Evolutionary conservation across 2,888 invertebrate genomes (phyloP).

Genomic region (Polietes domitor): DNA sequence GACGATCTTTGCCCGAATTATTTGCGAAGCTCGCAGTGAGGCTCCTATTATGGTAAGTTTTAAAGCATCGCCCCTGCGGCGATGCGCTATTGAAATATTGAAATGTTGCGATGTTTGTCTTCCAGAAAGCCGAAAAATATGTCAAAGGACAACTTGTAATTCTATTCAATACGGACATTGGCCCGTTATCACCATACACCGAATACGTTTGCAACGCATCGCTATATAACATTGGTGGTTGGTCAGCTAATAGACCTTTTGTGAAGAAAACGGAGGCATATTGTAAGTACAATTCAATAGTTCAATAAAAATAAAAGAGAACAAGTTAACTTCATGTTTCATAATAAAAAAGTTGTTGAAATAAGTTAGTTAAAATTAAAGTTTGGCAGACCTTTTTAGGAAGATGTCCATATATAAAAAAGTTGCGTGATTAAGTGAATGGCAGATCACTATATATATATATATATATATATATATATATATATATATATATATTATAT

Average conservation of each 20-base stretch:
- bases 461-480: no score
- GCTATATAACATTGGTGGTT: conserved; percentile 77
- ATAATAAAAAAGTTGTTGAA: no score
- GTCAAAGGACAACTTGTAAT: conserved; percentile 74
- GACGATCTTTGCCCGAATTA: conserved; percentile 76
- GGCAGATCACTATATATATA: no score
- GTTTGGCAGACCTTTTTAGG: no score
- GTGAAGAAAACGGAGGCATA: conserved; percentile 69
- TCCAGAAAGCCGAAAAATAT: conserved; percentile 72
- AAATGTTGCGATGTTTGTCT: no score
- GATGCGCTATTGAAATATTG: no score
- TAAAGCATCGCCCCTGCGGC: background rate
- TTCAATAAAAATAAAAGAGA: no score
- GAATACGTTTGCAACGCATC: conserved; percentile 73
- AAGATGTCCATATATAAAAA: no score
- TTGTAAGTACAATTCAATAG: conserved; percentile 76
- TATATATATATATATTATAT: no score
- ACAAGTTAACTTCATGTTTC: no score
- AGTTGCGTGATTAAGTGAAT: no score
- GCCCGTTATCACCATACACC: conserved; percentile 76
- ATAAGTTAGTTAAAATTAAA: no score
- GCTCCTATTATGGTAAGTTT: conserved; percentile 66
- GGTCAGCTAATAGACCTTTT: conserved; percentile 69
- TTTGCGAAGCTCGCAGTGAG: conserved; percentile 69
- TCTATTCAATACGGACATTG: conserved; percentile 74